Conservation (phyloP, 2,888 invertebrate species). For the Drosophila histrio region DNA sequence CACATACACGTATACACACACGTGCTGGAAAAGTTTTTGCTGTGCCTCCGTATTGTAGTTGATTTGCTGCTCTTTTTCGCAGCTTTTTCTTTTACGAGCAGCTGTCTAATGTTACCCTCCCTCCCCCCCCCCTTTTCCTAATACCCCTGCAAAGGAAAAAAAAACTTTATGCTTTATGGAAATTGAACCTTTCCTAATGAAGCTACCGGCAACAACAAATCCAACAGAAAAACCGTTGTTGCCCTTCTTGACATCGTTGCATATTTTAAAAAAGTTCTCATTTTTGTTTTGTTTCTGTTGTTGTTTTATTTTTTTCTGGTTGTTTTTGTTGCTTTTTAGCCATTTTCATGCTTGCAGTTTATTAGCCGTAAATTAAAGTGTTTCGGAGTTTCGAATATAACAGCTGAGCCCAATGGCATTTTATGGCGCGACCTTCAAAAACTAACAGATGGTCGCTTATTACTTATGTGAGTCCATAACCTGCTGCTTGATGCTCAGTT, state of each 20-base stretch:
- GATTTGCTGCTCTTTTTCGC: conserved; percentile 65
- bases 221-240: not conserved
- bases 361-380: conserved; percentile 70
- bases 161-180: conserved; percentile 73
- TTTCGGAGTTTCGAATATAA: conserved; percentile 31
- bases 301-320: conserved; percentile 20
- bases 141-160: conserved; percentile 9
- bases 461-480: not conserved
- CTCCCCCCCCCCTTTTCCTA: not conserved
- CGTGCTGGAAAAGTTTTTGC: conserved; percentile 49
- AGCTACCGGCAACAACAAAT: conserved; percentile 34
- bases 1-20: conserved; percentile 16
- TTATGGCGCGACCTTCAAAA: conserved; percentile 48
- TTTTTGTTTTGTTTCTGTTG: not conserved
- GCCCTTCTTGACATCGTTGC: conserved; percentile 52
- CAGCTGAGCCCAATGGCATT: conserved; percentile 65
- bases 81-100: conserved; percentile 58
- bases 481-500: not conserved
- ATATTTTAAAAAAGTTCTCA: conserved; percentile 78
- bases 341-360: conserved; percentile 67
- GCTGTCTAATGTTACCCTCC: conserved; percentile 57
- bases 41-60: conserved; percentile 51
- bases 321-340: conserved; percentile 11
- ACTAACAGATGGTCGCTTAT: conserved; percentile 19
- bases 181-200: conserved; percentile 78